A percentile compares a stretch with the other conserved stretches of the same genome.
Conservation (phyloP, 2,888 invertebrate genomes). For the Chaitophorus viminalis region DNA sequence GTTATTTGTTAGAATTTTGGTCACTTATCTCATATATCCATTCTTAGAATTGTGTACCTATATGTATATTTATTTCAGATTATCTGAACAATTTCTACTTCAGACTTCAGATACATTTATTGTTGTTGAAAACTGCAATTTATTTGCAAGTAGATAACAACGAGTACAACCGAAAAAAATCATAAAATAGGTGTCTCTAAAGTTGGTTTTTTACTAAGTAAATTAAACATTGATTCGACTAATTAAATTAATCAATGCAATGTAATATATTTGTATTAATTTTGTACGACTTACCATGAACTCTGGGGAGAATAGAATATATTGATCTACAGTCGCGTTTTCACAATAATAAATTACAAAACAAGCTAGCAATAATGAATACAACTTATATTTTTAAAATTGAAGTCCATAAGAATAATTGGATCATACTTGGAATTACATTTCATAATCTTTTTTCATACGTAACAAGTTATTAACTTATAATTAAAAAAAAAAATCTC, state of each 20-base stretch:
- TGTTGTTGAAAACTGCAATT: not conserved
- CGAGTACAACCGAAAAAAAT: not conserved
- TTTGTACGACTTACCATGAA: not conserved
- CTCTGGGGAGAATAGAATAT: too few species aligned
- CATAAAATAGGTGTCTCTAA: too few species aligned
- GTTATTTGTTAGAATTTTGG: constrained; percentile 25
- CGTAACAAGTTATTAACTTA: not conserved
- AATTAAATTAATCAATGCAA: not conserved
- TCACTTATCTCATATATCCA: not conserved
- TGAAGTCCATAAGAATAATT: too few species aligned
- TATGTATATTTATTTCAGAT: not conserved
- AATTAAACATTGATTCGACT: not conserved
- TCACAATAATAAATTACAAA: too few species aligned
- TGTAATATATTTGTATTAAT: not conserved
- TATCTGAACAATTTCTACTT: not conserved
- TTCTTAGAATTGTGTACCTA: not conserved
- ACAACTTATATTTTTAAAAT: too few species aligned
- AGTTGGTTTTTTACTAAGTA: not conserved
- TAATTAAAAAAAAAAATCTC: not conserved
- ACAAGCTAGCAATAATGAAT: too few species aligned
- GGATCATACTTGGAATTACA: too few species aligned
- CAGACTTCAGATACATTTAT: not conserved
- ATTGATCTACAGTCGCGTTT: too few species aligned
- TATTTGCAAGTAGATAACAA: not conserved
- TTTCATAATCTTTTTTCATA: too few species aligned